Conservation (phyloP, 2,113 vertebrate species). For the Apodemus sylvaticus region DNA sequence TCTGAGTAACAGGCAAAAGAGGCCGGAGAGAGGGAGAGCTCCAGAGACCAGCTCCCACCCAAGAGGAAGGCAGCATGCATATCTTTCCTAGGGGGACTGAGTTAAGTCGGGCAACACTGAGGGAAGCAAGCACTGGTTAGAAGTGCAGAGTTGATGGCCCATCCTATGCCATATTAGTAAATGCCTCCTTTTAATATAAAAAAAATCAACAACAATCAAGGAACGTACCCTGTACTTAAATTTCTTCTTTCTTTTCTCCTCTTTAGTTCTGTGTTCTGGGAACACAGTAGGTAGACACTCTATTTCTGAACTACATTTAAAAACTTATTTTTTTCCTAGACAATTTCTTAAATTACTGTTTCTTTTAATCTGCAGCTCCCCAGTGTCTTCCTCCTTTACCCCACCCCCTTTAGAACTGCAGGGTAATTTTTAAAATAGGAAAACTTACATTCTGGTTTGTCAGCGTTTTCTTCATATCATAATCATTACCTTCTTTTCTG, state of each 20-base stretch:
- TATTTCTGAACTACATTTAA: not conserved
- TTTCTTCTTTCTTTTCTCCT: not conserved
- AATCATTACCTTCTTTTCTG: not conserved
- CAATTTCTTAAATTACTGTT: not conserved
- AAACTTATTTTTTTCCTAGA: not conserved
- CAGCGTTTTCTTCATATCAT: not conserved
- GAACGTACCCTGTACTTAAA: not conserved
- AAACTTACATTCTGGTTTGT: slow-evolving; percentile 7
- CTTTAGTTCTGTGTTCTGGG: not conserved
- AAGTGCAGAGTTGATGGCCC: not conserved
- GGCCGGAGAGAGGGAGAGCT: not conserved
- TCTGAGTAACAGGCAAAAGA: not conserved
- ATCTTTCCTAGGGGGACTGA: not conserved
- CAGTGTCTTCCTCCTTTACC: not conserved
- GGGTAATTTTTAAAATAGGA: not conserved
- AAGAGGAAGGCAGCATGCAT: not conserved
- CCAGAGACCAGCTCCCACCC: not conserved
- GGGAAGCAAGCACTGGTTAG: not conserved
- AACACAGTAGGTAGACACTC: not conserved
- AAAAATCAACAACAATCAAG: not conserved
- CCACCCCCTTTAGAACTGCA: not conserved
- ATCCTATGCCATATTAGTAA: not conserved
- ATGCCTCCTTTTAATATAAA: slow-evolving; percentile 1
- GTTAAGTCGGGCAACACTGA: not conserved
- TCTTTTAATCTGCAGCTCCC: not conserved